phyloP scores from a whole-genome alignment of 2,888 invertebrate genomes.

The Ferdinandea cuprea region DNA sequence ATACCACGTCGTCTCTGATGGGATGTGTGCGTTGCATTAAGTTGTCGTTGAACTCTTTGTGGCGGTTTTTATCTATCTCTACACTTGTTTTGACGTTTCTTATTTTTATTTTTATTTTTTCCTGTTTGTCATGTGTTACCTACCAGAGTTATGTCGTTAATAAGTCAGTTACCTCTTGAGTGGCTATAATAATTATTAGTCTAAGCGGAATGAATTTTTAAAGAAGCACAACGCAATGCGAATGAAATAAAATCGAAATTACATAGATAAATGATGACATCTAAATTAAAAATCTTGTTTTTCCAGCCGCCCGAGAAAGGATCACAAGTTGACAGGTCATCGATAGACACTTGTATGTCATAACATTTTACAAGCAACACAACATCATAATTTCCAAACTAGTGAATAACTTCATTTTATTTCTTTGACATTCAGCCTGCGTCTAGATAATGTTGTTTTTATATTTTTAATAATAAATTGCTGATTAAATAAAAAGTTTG shows the following conservation, averaged over 20 bases:
- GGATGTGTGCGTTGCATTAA: slow-evolving; percentile 35
- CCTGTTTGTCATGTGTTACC: slow-evolving; percentile 5
- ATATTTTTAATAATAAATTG: no score
- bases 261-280: slow-evolving; percentile 5
- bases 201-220: slow-evolving; percentile 3
- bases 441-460: no score
- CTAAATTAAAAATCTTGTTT: not conserved
- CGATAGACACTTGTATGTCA: no score
- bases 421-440: no score
- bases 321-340: no score
- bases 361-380: no score
- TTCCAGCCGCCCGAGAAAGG: no score
- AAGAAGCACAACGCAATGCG: not conserved
- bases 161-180: slow-evolving; percentile 68
- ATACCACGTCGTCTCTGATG: not conserved
- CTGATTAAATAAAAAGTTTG: no score
- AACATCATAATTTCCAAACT: no score
- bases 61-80: slow-evolving; percentile 7
- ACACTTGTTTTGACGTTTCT: slow-evolving; percentile 3
- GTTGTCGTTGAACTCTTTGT: slow-evolving; percentile 67
- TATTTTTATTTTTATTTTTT: not conserved
- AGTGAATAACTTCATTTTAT: no score
- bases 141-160: slow-evolving; percentile 50
- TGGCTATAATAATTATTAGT: slow-evolving; percentile 55
- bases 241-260: not conserved